Base-by-base conservation (phyloP, 1,140 invertebrate species). In the Heliconius eleuchia region DNA sequence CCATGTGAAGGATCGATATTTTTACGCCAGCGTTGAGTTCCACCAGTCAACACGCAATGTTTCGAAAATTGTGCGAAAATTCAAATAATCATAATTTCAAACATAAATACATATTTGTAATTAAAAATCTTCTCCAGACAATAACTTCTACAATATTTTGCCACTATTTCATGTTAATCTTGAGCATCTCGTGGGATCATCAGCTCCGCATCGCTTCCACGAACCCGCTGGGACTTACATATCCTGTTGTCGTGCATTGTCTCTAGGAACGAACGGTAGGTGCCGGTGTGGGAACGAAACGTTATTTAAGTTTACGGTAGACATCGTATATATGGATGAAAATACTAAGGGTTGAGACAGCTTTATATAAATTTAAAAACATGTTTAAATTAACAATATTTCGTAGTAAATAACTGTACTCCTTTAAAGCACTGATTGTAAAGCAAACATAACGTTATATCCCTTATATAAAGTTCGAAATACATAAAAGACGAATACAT, bases 201-300 rank as follows among this genome's bases (percentile, higher is more conserved):
- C 30, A 52, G 39, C 71, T 27, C 16, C 71, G 75, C 30, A 16
- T 57, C 57, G 72, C 27, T 80, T 82, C 81, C 81, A 75, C 81
- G 78, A 82, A 80, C 50, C 81, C 71, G 42, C 50, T 42, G 82
- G 76, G 79, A 78, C 66, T 70, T 66, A 60, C 70, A n/a, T 71
- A 71, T 82, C 78, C 79, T 75, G 76, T 60, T 30, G 34, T n/a
- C 66, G 79, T 70, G 19, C 76, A 76, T 76, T 76, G 74, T 76
- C 55, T 79, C 78, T 71, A 75, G 60, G 77, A 71, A 9, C 27
- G 60, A 66, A 76, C 60, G 46, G 23, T 52, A 19, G 18, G 50
- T 52, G 57, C 37, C 55, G 37, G 52, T 74, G 52, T 74, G 73
- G 73, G 73, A 74, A 74, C 60, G 27, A 9, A n/a, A 30, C 60